Evolutionary conservation across 64 coral and sea anemone species (phyloP).

Genomic region (Anthopleura sola): DNA sequence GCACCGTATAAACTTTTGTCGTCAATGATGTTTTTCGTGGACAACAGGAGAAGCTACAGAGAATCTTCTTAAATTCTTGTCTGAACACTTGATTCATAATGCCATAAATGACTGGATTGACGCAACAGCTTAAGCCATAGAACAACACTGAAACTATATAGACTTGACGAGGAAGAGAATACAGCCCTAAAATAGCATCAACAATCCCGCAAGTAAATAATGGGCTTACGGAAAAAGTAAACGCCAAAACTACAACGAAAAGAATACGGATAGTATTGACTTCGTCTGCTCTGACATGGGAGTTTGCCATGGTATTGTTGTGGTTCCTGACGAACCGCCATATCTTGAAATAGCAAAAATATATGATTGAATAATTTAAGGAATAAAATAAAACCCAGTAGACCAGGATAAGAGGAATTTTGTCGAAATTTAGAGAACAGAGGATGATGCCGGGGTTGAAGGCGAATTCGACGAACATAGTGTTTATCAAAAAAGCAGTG

Average conservation of each 20-base stretch:
- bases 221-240: background rate
- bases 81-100: background rate
- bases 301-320: background rate
- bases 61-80: slow-evolving; percentile 6
- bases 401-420: background rate
- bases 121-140: background rate
- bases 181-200: background rate
- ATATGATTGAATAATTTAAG: background rate
- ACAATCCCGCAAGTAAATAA: background rate
- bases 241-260: background rate
- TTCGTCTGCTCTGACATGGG: background rate
- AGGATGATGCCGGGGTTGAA: background rate
- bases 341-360: slow-evolving; percentile 7
- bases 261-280: background rate
- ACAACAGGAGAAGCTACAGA: background rate
- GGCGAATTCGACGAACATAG: background rate
- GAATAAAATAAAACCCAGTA: background rate
- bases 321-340: background rate
- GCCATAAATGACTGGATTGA: background rate
- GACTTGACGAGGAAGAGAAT: background rate
- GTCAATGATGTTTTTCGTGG: background rate
- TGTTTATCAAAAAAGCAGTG: background rate
- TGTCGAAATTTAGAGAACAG: slow-evolving; percentile 2
- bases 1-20: background rate
- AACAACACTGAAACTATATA: background rate